These are phyloP conservation scores for Hypotaenidia philippensis DNA, from an alignment of 2,797 vertebrate genomes.

Conservation along the genomic window DNA sequence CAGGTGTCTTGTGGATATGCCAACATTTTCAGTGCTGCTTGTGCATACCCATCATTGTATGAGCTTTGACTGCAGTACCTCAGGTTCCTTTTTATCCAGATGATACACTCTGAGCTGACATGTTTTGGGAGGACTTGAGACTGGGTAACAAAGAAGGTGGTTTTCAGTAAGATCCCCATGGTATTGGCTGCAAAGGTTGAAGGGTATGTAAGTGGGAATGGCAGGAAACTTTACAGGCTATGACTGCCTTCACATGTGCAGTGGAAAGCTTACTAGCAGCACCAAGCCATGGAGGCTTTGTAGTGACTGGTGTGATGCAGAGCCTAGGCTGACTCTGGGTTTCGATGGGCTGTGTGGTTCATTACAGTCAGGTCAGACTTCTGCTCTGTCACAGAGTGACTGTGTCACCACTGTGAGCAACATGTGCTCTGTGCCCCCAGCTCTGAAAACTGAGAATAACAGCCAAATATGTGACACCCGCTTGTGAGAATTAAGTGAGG, in stretches of 20 bases:
- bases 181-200: neutral
- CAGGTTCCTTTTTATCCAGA: neutral
- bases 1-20: neutral
- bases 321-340: neutral
- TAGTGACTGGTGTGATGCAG: neutral
- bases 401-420: rapidly evolving
- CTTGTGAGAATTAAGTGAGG: neutral
- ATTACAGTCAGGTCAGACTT: neutral
- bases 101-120: neutral
- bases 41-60: neutral
- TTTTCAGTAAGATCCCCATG: neutral
- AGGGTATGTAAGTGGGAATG: neutral
- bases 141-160: neutral
- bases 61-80: neutral
- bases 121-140: neutral
- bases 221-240: neutral
- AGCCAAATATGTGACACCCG: neutral
- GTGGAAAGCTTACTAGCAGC: neutral
- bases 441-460: neutral
- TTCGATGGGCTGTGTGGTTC: neutral
- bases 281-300: neutral
- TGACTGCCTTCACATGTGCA: neutral
- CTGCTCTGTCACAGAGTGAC: neutral
- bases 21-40: neutral
- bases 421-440: neutral